These are phyloP conservation scores for Sebastes steindachneri DNA, from an alignment of 2,797 vertebrate species.

Conservation along the genomic window DNA sequence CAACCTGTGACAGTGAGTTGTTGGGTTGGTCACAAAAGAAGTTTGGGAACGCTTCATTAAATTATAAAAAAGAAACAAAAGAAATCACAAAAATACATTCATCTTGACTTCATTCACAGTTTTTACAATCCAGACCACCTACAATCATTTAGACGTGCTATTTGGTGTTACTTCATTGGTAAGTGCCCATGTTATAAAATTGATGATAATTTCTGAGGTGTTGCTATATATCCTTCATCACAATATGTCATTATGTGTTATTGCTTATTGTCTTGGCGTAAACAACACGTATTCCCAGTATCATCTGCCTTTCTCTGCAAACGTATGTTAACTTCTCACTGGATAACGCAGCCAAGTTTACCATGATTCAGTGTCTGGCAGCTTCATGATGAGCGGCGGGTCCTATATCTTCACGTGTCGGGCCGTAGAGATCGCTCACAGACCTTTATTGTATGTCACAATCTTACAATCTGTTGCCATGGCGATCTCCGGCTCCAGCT, in stretches of 20 bases:
- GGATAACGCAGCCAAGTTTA: conserved; percentile 15
- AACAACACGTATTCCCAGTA: not conserved
- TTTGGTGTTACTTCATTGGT: not conserved
- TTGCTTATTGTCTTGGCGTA: not conserved
- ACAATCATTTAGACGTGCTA: not conserved
- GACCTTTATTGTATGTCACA: conserved; percentile 93
- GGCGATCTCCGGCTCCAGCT: conserved; percentile 91
- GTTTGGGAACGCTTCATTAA: accelerated
- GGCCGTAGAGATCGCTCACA: conserved; percentile 76
- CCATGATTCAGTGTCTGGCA: conserved; percentile 11
- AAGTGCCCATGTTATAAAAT: not conserved
- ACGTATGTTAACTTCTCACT: conserved; percentile 8
- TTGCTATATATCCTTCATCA: not conserved
- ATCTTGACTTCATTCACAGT: conserved; percentile 5
- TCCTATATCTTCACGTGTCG: not conserved
- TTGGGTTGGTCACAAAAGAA: not conserved
- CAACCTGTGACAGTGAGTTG: not conserved
- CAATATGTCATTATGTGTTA: not conserved
- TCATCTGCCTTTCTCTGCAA: not conserved
- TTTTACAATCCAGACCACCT: not conserved
- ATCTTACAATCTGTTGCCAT: conserved; percentile 85
- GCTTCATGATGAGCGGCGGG: not conserved
- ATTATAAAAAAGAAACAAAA: not conserved
- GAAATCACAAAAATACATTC: not conserved
- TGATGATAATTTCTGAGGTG: not conserved